Evolutionary conservation across 1,140 invertebrate species (phyloP).

Genomic region (Heliconius himera): DNA sequence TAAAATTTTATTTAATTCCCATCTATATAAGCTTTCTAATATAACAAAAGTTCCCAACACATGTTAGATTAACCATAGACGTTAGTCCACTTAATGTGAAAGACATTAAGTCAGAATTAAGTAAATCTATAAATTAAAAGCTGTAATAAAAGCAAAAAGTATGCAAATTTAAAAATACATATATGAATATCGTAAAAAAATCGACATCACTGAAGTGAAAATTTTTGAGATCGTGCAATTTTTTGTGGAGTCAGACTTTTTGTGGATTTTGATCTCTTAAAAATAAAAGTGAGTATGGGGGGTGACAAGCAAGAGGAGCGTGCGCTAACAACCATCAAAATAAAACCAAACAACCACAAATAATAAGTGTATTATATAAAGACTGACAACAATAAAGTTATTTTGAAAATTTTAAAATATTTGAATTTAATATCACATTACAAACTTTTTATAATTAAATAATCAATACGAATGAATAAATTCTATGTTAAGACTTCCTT

Average conservation of each 20-base stretch:
- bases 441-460: too few species aligned
- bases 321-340: slow-evolving; percentile 76
- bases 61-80: not conserved
- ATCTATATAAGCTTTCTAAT: not conserved
- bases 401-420: not conserved
- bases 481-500: too few species aligned
- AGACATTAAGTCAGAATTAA: not conserved
- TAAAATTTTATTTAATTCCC: not conserved
- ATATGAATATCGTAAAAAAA: not conserved
- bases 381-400: slow-evolving; percentile 10
- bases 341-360: slow-evolving; percentile 1
- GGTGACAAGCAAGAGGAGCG: slow-evolving; percentile 71
- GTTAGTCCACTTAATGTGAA: not conserved
- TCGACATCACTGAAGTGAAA: not conserved
- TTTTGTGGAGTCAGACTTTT: slow-evolving; percentile 18
- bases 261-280: slow-evolving; percentile 31
- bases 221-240: slow-evolving; percentile 7
- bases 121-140: not conserved
- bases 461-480: too few species aligned
- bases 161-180: not conserved
- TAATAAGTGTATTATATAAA: not conserved
- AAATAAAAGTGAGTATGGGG: slow-evolving; percentile 32
- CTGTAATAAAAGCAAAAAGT: slow-evolving; percentile 1
- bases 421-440: too few species aligned
- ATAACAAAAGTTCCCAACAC: not conserved